Base-by-base conservation (phyloP, 2,797 vertebrate species). In the Salmo trutta region DNA sequence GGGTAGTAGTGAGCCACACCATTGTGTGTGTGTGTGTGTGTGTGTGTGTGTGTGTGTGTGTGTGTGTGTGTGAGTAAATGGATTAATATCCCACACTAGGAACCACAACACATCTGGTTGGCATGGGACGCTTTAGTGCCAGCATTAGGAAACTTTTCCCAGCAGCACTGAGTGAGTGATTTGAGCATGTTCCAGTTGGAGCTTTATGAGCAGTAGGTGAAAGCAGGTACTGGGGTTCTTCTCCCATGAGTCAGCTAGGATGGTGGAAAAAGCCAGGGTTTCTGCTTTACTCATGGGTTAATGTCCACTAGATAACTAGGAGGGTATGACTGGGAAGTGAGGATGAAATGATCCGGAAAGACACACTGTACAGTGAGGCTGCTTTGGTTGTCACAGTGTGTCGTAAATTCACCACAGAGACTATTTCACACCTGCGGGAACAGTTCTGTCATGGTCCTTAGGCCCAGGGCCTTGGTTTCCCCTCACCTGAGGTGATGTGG, bases 31-130 rank as follows among this genome's bases (percentile, higher is more conserved):
- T 16, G n/a, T 6, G 54, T n/a, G 54, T n/a, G 14, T 66, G 74
- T 21, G n/a, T 5, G 59, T 62, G 21, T 24, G 21, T 16, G n/a
- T 24, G 8, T 3, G 59, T 21, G n/a, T 5, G 59, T 62, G 21
- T 24, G 21, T 16, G n/a, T 24, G 8, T 3, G 59, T 24, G 65
- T 87, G 86, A 91, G 85, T 87, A 88, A 91, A 75, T 86, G 76
- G 88, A 89, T 88, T 79, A 83, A 88, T 90, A 80, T 84, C 79
- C 83, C 79, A 51, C 56, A 70, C 65, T 27, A 36, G 53, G 31
- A 74, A n/a, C 33, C 16, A 89, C 91, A 86, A 90, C 81, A 90
- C 85, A 88, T 87, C 81, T 74, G 73, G 75, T 87, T 88, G 86
- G 89, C 87, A 81, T 74, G 51, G 73, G 65, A 76, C 67, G 17